phyloP scores from a whole-genome alignment of 2,113 vertebrate species.

The Erinaceus europaeus region DNA sequence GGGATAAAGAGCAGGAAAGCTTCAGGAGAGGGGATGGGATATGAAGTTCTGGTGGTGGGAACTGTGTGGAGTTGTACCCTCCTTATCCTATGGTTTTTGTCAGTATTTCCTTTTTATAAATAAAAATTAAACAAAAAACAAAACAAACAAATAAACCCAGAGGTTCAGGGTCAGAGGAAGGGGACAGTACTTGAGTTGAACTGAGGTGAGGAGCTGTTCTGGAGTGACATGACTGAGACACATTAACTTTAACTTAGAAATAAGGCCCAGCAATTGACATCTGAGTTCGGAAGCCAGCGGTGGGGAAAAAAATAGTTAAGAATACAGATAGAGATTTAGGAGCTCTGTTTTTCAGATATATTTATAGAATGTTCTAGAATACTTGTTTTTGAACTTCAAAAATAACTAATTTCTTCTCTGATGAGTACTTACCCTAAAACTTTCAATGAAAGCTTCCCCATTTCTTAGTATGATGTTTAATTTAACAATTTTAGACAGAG shows the following conservation, averaged over 20 bases:
- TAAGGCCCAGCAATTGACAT: not conserved
- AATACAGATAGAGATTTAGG: not conserved
- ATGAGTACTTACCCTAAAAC: not conserved
- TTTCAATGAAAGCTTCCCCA: not conserved
- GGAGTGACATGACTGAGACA: not conserved
- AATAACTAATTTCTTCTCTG: not conserved
- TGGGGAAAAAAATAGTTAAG: not conserved
- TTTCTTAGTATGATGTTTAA: not conserved
- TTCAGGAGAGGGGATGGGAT: too few species aligned
- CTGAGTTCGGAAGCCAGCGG: not conserved
- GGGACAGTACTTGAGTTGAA: not conserved
- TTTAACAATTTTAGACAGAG: not conserved
- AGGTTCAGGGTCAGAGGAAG: not conserved
- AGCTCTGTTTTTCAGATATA: not conserved
- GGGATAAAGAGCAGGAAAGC: too few species aligned
- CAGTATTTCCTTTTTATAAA: not conserved
- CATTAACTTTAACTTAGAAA: not conserved
- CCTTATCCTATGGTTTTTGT: not conserved
- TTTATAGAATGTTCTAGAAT: not conserved
- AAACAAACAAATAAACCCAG: too few species aligned
- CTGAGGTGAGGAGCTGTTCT: not conserved
- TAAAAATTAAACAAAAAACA: too few species aligned
- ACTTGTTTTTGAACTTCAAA: not conserved
- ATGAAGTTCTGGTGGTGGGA: too few species aligned
- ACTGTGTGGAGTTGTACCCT: not conserved